Conservation (phyloP, 2,797 vertebrate genomes). For the Numenius phaeopus region DNA sequence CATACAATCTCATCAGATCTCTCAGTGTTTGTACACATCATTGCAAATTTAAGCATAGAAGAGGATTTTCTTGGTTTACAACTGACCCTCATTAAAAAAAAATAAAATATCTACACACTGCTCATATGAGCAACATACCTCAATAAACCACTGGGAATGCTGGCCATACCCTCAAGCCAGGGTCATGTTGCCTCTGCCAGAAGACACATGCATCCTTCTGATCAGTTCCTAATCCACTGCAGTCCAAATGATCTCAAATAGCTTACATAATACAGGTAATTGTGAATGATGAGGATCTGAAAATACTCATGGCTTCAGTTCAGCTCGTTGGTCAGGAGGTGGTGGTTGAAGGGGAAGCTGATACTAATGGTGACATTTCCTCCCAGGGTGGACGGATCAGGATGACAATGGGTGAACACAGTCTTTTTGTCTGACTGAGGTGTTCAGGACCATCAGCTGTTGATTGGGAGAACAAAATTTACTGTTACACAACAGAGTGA, state of each 20-base stretch:
- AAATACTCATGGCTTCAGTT: background rate
- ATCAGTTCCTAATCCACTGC: background rate
- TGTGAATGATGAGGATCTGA: background rate
- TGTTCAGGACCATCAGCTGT: background rate
- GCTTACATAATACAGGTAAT: background rate
- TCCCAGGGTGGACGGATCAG: background rate
- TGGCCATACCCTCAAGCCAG: background rate
- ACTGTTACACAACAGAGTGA: fast-evolving
- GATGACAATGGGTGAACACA: fast-evolving
- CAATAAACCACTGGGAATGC: background rate
- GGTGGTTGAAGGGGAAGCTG: background rate
- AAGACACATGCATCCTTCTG: background rate
- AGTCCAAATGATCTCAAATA: background rate
- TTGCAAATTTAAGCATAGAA: background rate
- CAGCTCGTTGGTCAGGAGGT: background rate
- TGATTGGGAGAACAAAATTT: background rate
- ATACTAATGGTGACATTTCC: background rate
- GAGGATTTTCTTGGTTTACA: background rate
- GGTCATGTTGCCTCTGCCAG: background rate
- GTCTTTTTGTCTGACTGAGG: background rate
- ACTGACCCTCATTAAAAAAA: background rate
- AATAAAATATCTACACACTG: background rate
- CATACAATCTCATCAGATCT: background rate
- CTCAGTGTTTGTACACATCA: background rate
- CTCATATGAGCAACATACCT: fast-evolving